These are phyloP conservation scores for Monomorium pharaonis DNA, from an alignment of 1,140 invertebrate species.

Conservation along the genomic window DNA sequence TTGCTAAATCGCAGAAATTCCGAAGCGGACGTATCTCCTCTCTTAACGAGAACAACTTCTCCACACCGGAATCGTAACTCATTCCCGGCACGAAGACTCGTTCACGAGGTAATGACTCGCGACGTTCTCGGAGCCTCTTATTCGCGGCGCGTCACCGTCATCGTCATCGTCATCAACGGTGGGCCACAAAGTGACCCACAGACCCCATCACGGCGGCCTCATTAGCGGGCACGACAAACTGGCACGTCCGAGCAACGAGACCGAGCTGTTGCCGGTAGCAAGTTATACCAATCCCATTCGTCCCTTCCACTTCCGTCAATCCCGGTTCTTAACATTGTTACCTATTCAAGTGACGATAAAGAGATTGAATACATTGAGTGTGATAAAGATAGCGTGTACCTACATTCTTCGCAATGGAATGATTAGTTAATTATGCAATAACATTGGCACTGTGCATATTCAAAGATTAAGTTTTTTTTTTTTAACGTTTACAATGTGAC, in stretches of 20 bases:
- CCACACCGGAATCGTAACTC: conserved; percentile 3
- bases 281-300: not conserved
- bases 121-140: not conserved
- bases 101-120: conserved; percentile 32
- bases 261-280: not conserved
- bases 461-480: not conserved
- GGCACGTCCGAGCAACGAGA: not conserved
- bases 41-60: not conserved
- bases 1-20: conserved; percentile 6
- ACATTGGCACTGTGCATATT: not conserved
- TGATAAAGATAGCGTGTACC: not conserved
- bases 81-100: conserved; percentile 48
- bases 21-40: not conserved
- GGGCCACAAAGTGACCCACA: conserved; percentile 24
- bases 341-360: conserved; percentile 7
- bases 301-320: conserved; percentile 32
- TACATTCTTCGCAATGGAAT: not conserved
- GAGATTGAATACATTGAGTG: conserved; percentile 2
- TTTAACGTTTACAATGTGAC: not conserved
- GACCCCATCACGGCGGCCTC: conserved; percentile 36
- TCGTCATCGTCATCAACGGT: conserved; percentile 1
- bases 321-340: conserved; percentile 13
- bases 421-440: not conserved
- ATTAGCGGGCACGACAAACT: conserved; percentile 52
- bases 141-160: conserved; percentile 22